A percentile compares a stretch with the other conserved stretches of the same genome.
Conservation (phyloP, 2,888 invertebrate species). For the Platycnemis pennipes region DNA sequence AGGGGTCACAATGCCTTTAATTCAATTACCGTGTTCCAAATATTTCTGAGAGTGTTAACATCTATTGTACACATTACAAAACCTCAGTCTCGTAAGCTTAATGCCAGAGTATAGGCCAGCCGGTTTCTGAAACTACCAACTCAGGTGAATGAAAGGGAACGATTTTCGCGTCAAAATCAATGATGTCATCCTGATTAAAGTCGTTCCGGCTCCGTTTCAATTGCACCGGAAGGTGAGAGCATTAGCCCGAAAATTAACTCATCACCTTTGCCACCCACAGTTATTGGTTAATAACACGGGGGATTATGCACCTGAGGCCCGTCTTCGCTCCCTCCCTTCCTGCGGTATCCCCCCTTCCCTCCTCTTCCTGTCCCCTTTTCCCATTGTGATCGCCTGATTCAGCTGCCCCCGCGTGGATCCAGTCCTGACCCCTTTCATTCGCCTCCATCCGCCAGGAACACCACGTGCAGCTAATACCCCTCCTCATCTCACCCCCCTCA, state of each 20-base stretch:
- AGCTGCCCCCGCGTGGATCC: not conserved
- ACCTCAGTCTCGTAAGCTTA: not conserved
- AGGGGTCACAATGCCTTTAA: not conserved
- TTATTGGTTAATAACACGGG: conserved; percentile 34
- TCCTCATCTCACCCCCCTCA: too few relatives aligned
- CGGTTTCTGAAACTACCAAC: not conserved
- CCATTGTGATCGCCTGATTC: conserved; percentile 38
- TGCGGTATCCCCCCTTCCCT: not conserved
- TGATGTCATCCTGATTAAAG: not conserved
- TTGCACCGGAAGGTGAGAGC: not conserved
- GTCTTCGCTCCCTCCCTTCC: not conserved
- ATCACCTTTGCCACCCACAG: conserved; percentile 7
- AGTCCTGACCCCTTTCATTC: not conserved
- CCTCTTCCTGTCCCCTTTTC: not conserved
- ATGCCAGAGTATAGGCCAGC: not conserved
- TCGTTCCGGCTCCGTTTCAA: not conserved
- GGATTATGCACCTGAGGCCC: conserved; percentile 35
- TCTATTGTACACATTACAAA: not conserved
- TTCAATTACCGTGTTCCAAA: not conserved
- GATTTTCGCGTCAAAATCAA: not conserved
- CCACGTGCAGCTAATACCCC: not conserved
- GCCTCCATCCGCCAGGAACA: not conserved
- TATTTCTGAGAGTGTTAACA: not conserved
- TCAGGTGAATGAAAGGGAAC: not conserved
- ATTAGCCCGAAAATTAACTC: conserved; percentile 29